Conservation (phyloP, 2,888 invertebrate genomes). For the Calliphora vomitoria region DNA sequence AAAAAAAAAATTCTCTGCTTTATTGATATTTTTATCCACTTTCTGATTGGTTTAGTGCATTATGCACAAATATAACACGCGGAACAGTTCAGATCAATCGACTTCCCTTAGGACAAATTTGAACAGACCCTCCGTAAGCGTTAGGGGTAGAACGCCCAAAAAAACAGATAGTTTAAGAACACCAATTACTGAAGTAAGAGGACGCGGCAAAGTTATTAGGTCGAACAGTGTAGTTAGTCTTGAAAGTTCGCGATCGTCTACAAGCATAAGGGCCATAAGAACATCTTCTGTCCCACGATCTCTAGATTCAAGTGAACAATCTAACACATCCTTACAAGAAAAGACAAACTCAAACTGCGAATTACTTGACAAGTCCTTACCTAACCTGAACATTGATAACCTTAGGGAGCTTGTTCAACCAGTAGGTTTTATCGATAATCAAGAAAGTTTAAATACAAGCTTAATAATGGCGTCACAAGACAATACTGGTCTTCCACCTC, state of each 20-base stretch:
- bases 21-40: neutral
- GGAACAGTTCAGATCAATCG: neutral
- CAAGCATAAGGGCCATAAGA: neutral
- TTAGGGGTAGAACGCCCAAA: neutral
- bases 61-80: conserved; percentile 12
- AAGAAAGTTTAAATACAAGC: neutral
- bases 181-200: neutral
- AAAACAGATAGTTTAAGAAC: neutral
- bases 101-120: neutral
- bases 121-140: neutral
- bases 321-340: neutral
- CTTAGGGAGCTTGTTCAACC: neutral
- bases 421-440: neutral
- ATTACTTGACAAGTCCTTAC: neutral
- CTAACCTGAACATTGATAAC: neutral
- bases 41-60: neutral
- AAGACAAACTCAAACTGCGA: neutral
- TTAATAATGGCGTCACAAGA: neutral
- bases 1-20: neutral
- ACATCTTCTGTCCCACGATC: neutral
- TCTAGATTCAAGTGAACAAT: neutral
- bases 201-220: neutral
- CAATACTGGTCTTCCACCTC: neutral
- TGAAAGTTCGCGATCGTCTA: neutral
- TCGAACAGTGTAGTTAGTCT: neutral